Conservation (phyloP, 2,797 vertebrate genomes). For the Myotis myotis region DNA sequence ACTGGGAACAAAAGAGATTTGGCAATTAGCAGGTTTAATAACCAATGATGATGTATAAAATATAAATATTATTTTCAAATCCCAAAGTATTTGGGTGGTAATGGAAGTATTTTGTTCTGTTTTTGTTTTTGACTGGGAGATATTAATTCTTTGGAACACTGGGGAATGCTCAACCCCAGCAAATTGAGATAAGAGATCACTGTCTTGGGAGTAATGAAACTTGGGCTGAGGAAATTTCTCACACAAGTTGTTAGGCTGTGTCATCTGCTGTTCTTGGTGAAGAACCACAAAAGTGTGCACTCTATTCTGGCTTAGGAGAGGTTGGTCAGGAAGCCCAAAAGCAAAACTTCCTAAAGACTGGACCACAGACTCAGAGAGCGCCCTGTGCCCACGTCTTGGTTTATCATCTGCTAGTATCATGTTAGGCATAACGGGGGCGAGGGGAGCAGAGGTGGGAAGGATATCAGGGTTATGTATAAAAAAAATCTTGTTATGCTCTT, state of each 20-base stretch:
- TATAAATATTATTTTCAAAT: neutral
- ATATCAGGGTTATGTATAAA: neutral
- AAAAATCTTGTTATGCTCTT: neutral
- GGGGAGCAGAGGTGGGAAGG: neutral
- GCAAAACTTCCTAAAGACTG: neutral
- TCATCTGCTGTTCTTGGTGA: neutral
- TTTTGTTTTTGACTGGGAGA: neutral
- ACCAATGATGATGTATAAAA: neutral
- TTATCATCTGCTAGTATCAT: neutral
- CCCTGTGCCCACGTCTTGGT: neutral
- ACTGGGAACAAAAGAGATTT: constrained; percentile 21
- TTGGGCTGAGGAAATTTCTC: neutral
- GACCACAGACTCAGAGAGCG: neutral
- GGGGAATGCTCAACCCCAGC: neutral
- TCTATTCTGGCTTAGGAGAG: neutral
- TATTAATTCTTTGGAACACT: neutral
- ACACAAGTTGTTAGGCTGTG: neutral
- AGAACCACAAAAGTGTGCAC: neutral
- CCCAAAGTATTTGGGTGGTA: neutral
- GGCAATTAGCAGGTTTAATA: neutral
- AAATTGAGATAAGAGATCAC: constrained; percentile 7
- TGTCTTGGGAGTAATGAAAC: constrained; percentile 22
- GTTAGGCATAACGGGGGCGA: neutral
- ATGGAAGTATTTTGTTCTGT: neutral
- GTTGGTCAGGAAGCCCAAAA: neutral